These are phyloP conservation scores for Lasioglossum villosulum DNA, from an alignment of 2,888 invertebrate genomes.

Conservation along the genomic window DNA sequence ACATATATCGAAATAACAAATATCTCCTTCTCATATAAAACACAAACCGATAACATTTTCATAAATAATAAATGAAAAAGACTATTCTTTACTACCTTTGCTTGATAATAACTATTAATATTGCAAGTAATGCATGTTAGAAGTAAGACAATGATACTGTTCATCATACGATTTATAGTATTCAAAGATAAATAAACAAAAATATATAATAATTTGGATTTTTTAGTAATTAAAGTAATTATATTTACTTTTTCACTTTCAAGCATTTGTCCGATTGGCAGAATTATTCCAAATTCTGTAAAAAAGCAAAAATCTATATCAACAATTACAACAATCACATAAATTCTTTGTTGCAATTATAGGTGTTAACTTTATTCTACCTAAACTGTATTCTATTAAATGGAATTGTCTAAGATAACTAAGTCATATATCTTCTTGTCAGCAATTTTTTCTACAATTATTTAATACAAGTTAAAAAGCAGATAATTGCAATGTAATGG, in stretches of 20 bases:
- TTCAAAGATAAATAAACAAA: neutral
- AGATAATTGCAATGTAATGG: neutral
- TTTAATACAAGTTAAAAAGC: neutral
- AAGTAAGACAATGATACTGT: too few species aligned
- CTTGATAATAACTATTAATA: neutral
- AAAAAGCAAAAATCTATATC: conserved; percentile 12
- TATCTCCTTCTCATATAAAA: neutral
- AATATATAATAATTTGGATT: neutral
- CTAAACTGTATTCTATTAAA: neutral
- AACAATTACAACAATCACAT: neutral
- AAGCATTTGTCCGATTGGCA: neutral
- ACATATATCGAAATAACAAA: neutral
- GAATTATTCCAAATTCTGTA: conserved; percentile 26
- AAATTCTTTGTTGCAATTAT: neutral
- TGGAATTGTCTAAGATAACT: neutral
- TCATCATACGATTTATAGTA: neutral
- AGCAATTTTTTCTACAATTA: neutral
- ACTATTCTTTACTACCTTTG: neutral
- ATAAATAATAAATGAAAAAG: neutral
- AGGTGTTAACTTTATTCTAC: neutral
- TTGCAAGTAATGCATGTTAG: neutral
- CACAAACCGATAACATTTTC: neutral
- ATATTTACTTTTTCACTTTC: conserved; percentile 1
- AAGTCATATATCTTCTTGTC: neutral
- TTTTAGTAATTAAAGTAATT: neutral